These are phyloP conservation scores for Drosophila barbarae DNA, from an alignment of 2,888 invertebrate genomes.

Conservation along the genomic window DNA sequence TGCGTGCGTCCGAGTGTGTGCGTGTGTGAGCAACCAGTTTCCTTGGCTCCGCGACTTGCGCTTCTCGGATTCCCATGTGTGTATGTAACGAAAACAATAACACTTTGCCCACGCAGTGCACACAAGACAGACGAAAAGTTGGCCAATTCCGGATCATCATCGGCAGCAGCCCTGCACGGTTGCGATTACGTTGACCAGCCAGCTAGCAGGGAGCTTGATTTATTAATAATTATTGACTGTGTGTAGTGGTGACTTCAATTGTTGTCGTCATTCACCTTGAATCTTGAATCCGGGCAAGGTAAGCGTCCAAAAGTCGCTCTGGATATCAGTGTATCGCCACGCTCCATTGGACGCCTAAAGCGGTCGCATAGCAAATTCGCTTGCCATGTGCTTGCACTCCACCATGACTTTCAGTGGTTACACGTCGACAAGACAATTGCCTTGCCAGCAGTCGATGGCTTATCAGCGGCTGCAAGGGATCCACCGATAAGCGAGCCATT, in stretches of 20 bases:
- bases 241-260: conserved; percentile 43
- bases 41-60: conserved; percentile 25
- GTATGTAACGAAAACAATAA: conserved; percentile 64
- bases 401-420: conserved; percentile 9
- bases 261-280: conserved; percentile 71
- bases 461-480: conserved; percentile 47
- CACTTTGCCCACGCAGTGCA: conserved; percentile 43
- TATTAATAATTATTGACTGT: conserved; percentile 64
- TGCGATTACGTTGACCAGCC: conserved; percentile 19
- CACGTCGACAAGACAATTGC: conserved; percentile 39
- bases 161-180: background rate
- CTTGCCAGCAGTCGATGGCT: conserved; percentile 24
- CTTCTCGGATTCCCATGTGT: conserved; percentile 24
- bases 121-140: conserved; percentile 24
- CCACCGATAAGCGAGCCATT: conserved; percentile 40
- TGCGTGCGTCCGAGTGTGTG: conserved; percentile 10
- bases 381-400: conserved; percentile 7
- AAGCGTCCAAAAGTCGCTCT: conserved; percentile 59
- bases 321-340: conserved; percentile 18
- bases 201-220: conserved; percentile 50
- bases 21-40: conserved; percentile 48
- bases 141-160: conserved; percentile 14
- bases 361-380: conserved; percentile 5
- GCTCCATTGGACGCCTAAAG: conserved; percentile 28
- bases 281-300: conserved; percentile 44